A percentile compares a stretch with the other conserved stretches of the same genome.
These are phyloP conservation scores for Caenorhabditis latens DNA, from an alignment of 1,140 invertebrate genomes.

Conservation along the genomic window DNA sequence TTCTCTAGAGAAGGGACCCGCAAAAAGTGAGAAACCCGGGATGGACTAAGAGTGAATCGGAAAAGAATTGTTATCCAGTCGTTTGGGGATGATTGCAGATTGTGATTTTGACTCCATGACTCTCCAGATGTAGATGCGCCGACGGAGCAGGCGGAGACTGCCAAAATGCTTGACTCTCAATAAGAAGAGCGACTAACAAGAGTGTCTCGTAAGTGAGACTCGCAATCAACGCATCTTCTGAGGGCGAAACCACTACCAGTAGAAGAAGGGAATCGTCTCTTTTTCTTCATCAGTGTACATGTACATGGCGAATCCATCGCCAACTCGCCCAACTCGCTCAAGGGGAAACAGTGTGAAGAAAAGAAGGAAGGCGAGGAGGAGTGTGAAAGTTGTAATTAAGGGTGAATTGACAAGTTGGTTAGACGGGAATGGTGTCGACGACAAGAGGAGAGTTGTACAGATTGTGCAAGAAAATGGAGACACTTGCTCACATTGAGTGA, in stretches of 20 bases:
- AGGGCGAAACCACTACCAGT: conserved; percentile 32
- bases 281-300: neutral
- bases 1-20: neutral
- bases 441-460: conserved; percentile 1
- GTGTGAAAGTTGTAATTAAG: conserved; percentile 41
- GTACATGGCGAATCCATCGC: neutral
- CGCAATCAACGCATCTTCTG: conserved; percentile 53
- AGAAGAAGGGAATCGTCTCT: neutral
- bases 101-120: neutral
- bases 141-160: neutral
- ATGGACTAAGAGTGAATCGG: neutral
- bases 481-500: neutral
- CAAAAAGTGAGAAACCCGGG: neutral
- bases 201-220: conserved; percentile 42
- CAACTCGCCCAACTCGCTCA: neutral
- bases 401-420: conserved; percentile 48
- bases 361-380: neutral
- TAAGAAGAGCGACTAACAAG: conserved; percentile 46
- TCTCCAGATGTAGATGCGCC: neutral
- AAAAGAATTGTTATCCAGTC: neutral
- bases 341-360: conserved; percentile 51
- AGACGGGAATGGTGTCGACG: conserved; percentile 49
- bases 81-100: neutral
- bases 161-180: neutral
- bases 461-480: neutral